Conservation (phyloP, 2,888 invertebrate genomes). For the Lepidonotus clava region DNA sequence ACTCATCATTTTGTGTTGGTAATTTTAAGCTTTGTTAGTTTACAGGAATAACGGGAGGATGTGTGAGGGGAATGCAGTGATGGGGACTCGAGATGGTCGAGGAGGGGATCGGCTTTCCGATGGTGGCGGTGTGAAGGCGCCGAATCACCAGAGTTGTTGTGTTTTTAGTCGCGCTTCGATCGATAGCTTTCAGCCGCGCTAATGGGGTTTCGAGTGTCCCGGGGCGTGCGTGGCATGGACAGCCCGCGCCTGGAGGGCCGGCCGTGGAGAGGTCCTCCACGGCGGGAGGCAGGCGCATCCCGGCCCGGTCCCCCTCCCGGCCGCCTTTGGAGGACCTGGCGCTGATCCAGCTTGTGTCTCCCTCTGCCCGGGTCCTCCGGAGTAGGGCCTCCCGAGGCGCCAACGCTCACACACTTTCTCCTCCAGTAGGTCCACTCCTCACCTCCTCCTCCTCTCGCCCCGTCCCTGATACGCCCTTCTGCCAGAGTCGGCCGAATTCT, state of each 20-base stretch:
- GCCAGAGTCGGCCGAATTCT: neutral
- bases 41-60: no score
- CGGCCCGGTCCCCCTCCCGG: neutral
- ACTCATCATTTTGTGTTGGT: no score
- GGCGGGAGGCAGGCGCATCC: neutral
- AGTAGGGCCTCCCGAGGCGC: neutral
- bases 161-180: conserved; percentile 31
- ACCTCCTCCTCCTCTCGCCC: neutral
- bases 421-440: neutral
- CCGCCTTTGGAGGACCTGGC: conserved; percentile 2
- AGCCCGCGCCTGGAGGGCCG: neutral
- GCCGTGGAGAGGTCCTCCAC: conserved; percentile 45
- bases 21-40: no score
- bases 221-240: conserved; percentile 15
- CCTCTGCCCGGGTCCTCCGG: neutral
- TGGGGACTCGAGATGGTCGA: neutral
- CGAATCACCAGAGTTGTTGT: neutral
- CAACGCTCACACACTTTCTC: conserved; percentile 28
- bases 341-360: neutral
- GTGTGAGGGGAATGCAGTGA: neutral
- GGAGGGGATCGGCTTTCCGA: neutral
- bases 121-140: neutral
- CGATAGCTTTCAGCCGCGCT: conserved; percentile 33
- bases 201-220: conserved; percentile 52
- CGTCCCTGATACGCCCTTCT: neutral